phyloP scores from a whole-genome alignment of 2,888 invertebrate genomes.

The Anoncus sp. region DNA sequence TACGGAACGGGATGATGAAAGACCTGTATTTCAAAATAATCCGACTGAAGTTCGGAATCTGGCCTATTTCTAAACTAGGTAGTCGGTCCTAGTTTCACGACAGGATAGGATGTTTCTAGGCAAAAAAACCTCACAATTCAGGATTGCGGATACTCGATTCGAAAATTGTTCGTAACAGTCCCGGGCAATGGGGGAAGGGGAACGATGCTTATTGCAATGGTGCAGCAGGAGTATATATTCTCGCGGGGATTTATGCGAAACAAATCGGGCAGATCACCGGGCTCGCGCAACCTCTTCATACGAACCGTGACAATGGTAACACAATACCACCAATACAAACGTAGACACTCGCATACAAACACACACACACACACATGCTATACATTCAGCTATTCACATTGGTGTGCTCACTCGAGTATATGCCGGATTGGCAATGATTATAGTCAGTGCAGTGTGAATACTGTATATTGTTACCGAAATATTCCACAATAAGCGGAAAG shows the following conservation, averaged over 20 bases:
- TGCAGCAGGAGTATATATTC: conserved; percentile 17
- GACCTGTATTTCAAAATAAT: too few relatives aligned
- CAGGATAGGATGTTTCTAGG: too few relatives aligned
- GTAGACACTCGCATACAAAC: conserved; percentile 4
- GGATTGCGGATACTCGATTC: background rate
- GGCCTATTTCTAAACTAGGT: too few relatives aligned
- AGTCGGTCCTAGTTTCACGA: too few relatives aligned
- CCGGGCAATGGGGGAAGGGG: conserved; percentile 3
- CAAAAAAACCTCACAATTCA: too few relatives aligned
- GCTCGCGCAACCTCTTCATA: conserved; percentile 17
- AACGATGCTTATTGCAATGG: conserved; percentile 27
- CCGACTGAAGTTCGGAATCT: too few relatives aligned
- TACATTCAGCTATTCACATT: background rate
- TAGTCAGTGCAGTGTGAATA: conserved; percentile 20
- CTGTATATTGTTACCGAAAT: too few relatives aligned
- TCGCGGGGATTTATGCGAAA: conserved; percentile 39
- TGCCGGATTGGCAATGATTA: conserved; percentile 56
- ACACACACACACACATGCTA: background rate
- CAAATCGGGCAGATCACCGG: conserved; percentile 15
- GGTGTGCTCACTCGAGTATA: conserved; percentile 40
- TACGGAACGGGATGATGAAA: too few relatives aligned
- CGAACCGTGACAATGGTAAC: conserved; percentile 38
- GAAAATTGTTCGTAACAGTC: background rate
- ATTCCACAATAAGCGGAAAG: too few relatives aligned
- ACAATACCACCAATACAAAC: conserved; percentile 27